Percentiles rank a stretch among this genome's conserved stretches.
Evolutionary conservation across 2,888 invertebrate genomes (phyloP).

Genomic region (Idaea aversata): DNA sequence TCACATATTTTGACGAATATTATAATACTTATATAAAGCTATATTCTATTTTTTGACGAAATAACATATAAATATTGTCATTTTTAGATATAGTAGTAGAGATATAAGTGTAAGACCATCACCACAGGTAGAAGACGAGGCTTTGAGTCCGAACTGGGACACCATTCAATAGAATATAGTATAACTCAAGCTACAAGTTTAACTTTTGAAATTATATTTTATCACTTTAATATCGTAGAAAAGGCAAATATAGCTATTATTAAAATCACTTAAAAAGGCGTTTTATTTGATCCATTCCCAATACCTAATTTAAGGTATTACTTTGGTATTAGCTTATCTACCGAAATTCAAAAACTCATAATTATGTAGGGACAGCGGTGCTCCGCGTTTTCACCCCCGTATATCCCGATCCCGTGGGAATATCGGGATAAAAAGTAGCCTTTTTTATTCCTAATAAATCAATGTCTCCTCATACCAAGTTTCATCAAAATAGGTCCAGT

Average conservation of each 20-base stretch:
- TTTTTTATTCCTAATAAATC: no score
- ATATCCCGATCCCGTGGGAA: no score
- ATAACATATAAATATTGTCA: neutral
- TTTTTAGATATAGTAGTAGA: neutral
- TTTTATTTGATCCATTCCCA: no score
- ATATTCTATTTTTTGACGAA: neutral
- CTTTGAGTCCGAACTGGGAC: neutral
- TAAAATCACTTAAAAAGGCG: neutral
- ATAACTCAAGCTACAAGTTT: neutral
- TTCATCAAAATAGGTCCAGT: no score
- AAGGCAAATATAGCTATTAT: neutral
- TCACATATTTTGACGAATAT: neutral
- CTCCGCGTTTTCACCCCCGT: no score
- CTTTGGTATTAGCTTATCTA: no score
- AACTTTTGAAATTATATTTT: neutral
- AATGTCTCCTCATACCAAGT: no score
- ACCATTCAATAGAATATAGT: neutral
- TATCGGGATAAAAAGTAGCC: no score
- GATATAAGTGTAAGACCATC: neutral
- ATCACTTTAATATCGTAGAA: neutral
- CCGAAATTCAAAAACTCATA: no score
- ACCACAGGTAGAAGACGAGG: neutral
- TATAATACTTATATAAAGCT: neutral
- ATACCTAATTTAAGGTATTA: no score
- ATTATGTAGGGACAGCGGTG: no score